Conservation (phyloP, 2,113 vertebrate genomes). For the Podocnemis expansa region DNA sequence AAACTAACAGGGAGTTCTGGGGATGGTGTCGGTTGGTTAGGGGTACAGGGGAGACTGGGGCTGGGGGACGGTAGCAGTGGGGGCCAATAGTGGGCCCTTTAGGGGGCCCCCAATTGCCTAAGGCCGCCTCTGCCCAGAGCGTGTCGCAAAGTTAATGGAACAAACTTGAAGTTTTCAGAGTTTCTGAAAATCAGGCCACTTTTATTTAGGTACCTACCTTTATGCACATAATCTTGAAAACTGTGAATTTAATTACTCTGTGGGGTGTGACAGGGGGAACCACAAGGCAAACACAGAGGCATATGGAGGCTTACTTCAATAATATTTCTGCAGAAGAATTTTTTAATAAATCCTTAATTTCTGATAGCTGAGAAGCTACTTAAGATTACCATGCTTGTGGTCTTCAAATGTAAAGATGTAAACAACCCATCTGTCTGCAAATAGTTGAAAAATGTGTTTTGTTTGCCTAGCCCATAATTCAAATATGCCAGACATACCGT, state of each 20-base stretch:
- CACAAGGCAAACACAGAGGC: background rate
- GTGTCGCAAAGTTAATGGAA: background rate
- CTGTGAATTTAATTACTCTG: background rate
- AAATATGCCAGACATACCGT: background rate
- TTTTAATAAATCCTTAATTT: background rate
- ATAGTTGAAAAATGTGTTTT: slow-evolving; percentile 10
- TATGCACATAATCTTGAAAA: background rate
- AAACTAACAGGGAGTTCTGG: no score
- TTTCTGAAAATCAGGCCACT: background rate
- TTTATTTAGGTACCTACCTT: background rate
- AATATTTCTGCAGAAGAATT: background rate
- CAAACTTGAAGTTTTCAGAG: background rate
- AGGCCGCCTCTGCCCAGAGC: no score
- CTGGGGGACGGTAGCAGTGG: no score
- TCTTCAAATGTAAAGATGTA: slow-evolving; percentile 40
- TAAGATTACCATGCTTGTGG: background rate
- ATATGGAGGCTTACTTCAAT: background rate
- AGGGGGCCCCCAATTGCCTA: no score
- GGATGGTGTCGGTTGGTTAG: no score
- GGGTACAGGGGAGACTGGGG: no score
- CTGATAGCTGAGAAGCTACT: background rate
- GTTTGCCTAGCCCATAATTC: background rate
- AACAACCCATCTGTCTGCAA: slow-evolving; percentile 24
- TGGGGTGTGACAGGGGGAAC: background rate
- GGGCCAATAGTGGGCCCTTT: no score